These are phyloP conservation scores for Tenthredo distinguenda DNA, from an alignment of 2,888 invertebrate genomes.

Conservation along the genomic window DNA sequence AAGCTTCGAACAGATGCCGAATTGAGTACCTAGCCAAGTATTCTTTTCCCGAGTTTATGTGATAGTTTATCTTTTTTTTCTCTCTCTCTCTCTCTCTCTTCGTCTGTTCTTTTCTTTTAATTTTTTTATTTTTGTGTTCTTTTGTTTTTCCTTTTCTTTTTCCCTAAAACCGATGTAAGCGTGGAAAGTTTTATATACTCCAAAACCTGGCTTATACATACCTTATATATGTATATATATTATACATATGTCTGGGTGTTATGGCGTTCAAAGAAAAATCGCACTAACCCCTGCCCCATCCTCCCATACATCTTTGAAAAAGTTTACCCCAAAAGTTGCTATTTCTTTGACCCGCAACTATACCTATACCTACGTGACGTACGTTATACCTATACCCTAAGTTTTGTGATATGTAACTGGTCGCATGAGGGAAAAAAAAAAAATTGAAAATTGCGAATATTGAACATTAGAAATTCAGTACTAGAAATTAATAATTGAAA, in stretches of 20 bases:
- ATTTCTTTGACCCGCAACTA: constrained; percentile 1
- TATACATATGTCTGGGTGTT: not conserved
- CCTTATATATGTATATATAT: not conserved
- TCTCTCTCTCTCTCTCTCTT: no score
- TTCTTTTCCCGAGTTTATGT: not conserved
- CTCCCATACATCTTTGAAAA: not conserved
- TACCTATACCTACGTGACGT: not conserved
- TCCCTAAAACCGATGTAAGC: not conserved
- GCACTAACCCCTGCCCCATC: not conserved
- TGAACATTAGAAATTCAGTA: no score
- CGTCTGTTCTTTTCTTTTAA: not conserved
- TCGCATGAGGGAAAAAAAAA: not conserved
- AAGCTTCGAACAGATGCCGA: not conserved
- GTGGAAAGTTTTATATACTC: constrained; percentile 5
- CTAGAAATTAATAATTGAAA: no score
- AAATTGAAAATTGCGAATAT: not conserved
- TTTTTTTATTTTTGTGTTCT: not conserved
- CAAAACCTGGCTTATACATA: not conserved
- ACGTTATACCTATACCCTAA: not conserved
- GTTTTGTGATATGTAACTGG: not conserved
- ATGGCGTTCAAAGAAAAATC: not conserved
- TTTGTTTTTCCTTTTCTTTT: not conserved
- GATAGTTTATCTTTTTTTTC: not conserved
- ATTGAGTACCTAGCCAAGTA: not conserved
- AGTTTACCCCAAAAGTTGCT: not conserved